Evolutionary conservation across 2,797 vertebrate genomes (phyloP).

Genomic region (Parambassis ranga): DNA sequence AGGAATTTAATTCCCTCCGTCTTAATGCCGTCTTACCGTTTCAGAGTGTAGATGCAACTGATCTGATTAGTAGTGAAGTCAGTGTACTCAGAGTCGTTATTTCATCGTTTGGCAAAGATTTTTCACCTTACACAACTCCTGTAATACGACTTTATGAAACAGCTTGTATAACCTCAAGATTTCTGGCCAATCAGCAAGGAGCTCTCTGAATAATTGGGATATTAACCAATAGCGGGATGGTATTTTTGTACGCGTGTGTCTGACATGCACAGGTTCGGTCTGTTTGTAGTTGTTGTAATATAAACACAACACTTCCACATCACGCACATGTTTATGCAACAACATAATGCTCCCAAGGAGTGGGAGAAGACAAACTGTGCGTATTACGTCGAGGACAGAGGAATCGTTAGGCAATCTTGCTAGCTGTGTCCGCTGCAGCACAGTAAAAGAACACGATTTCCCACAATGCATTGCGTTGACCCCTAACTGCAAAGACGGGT

Average conservation of each 20-base stretch:
- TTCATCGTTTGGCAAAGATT: not conserved
- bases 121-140: constrained; percentile 50
- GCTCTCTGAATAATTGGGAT: not conserved
- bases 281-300: not conserved
- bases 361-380: too few species aligned
- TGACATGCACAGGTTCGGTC: not conserved
- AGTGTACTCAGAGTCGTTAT: not conserved
- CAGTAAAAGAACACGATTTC: constrained; percentile 17
- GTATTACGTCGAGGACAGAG: too few species aligned
- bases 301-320: not conserved
- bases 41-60: not conserved
- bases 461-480: constrained; percentile 36
- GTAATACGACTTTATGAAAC: constrained; percentile 56
- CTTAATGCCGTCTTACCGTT: constrained; percentile 31
- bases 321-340: too few species aligned
- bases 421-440: accelerated
- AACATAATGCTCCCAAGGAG: too few species aligned
- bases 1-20: not conserved
- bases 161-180: constrained; percentile 63
- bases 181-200: constrained; percentile 58
- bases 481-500: too few species aligned
- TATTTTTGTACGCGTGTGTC: not conserved
- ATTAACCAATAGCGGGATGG: constrained; percentile 49
- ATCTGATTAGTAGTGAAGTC: not conserved
- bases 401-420: not conserved